phyloP scores from a whole-genome alignment of 2,797 vertebrate genomes.

The Artibeus jamaicensis region DNA sequence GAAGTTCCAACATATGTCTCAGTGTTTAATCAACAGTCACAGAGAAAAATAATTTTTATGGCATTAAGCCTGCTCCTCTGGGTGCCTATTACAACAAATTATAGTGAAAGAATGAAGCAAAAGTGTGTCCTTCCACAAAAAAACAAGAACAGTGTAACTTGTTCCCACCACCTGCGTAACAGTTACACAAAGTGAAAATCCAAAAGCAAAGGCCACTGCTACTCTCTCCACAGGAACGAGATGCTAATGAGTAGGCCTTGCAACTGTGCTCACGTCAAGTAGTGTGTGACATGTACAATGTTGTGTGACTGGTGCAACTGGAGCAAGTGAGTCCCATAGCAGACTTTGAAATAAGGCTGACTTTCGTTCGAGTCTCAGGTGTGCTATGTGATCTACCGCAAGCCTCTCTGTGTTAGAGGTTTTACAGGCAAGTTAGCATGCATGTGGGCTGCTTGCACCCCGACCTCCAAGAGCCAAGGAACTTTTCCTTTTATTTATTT shows the following conservation, averaged over 20 bases:
- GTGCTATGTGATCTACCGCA: rapidly evolving
- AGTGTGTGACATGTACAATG: not conserved
- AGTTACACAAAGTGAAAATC: not conserved
- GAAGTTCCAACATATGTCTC: not conserved
- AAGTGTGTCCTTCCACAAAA: not conserved
- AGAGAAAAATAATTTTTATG: slow-evolving; percentile 11
- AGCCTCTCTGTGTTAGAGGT: not conserved
- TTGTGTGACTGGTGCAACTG: not conserved
- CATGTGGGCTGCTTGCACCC: not conserved
- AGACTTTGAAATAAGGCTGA: not conserved
- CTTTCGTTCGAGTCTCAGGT: not conserved
- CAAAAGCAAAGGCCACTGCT: not conserved
- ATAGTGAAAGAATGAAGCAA: not conserved
- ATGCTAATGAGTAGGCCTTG: not conserved
- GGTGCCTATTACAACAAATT: not conserved
- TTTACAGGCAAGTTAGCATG: not conserved
- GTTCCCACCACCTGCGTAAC: not conserved
- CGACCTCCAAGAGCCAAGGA: not conserved
- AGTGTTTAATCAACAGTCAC: not conserved
- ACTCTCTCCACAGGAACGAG: not conserved
- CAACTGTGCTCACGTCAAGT: not conserved
- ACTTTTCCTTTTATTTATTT: not conserved
- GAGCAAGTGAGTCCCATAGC: not conserved
- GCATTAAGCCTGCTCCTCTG: not conserved
- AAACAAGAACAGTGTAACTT: not conserved